Conservation (phyloP, 23 tunicate genomes). For the Corella eumyota region DNA sequence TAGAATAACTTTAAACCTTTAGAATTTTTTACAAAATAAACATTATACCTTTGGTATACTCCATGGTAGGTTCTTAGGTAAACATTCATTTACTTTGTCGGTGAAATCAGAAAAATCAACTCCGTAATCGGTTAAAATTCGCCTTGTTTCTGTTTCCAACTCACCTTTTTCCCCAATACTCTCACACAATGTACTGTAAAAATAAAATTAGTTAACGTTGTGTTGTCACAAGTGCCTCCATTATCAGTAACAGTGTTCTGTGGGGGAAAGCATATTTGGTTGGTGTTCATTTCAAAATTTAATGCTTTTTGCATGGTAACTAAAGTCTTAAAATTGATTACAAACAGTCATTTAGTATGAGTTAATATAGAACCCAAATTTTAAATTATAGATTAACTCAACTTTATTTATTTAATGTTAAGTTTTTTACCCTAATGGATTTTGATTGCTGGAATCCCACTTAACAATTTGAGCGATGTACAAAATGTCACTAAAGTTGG, state of each 20-base stretch:
- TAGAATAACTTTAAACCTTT: background rate
- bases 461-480: conserved; percentile 23
- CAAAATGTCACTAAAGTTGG: conserved; percentile 18
- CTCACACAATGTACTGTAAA: conserved; percentile 24
- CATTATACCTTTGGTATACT: conserved; percentile 12
- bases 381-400: too few species aligned
- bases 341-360: too few species aligned
- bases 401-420: too few species aligned
- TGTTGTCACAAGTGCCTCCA: too few species aligned
- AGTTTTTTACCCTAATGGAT: conserved; percentile 43
- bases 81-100: conserved; percentile 15
- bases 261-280: too few species aligned
- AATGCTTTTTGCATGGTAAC: too few species aligned
- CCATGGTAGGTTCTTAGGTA: conserved; percentile 38
- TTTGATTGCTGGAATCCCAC: conserved; percentile 7
- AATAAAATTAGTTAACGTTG: too few species aligned
- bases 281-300: too few species aligned
- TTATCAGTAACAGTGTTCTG: too few species aligned
- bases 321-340: too few species aligned
- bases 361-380: too few species aligned
- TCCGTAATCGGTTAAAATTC: conserved; percentile 63
- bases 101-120: conserved; percentile 58
- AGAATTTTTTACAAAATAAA: background rate
- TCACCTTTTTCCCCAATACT: conserved; percentile 64
- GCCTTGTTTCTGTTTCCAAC: conserved; percentile 57